Evolutionary conservation across 2,113 vertebrate species (phyloP).

Genomic region (Pygoscelis antarcticus): DNA sequence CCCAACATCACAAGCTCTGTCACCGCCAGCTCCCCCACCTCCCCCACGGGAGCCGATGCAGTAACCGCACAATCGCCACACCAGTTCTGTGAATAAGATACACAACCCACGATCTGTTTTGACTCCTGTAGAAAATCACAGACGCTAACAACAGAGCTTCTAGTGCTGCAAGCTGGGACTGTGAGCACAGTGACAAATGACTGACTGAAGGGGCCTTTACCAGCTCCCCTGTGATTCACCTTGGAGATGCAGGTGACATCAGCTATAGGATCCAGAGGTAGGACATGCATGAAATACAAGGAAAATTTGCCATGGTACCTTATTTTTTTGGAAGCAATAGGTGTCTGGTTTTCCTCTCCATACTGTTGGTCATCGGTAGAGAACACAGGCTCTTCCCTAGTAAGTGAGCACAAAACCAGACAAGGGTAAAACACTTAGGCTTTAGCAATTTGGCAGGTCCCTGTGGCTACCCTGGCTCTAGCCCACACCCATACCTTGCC

Average conservation of each 20-base stretch:
- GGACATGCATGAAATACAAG: background rate
- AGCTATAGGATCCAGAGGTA: background rate
- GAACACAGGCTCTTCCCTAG: background rate
- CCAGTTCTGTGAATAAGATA: background rate
- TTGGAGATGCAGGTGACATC: background rate
- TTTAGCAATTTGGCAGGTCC: background rate
- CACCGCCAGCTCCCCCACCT: background rate
- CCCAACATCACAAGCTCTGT: background rate
- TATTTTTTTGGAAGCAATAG: background rate
- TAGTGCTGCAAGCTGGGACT: background rate
- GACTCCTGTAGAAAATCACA: background rate
- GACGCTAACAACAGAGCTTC: background rate
- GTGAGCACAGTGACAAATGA: background rate
- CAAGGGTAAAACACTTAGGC: background rate
- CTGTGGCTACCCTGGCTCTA: background rate
- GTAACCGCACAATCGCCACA: background rate
- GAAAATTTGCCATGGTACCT: background rate
- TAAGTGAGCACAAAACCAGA: background rate
- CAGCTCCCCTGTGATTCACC: background rate
- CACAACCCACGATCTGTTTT: background rate
- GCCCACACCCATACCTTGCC: background rate
- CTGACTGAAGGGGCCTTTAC: background rate
- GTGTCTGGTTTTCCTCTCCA: background rate
- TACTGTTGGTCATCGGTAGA: background rate
- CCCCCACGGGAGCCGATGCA: background rate